phyloP scores from a whole-genome alignment of 2,888 invertebrate species.

The Pandemis corylana region DNA sequence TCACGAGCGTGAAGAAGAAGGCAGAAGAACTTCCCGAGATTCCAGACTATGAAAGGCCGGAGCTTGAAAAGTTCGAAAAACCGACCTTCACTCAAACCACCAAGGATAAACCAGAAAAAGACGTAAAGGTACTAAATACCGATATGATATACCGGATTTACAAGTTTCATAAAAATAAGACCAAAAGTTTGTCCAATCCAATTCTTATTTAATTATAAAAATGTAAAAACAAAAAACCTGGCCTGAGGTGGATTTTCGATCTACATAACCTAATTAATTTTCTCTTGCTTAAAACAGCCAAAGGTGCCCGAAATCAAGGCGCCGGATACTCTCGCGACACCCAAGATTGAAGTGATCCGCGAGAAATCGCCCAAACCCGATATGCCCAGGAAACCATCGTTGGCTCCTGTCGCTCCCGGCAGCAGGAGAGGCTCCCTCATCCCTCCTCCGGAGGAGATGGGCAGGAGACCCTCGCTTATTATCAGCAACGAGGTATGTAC shows the following conservation, averaged over 20 bases:
- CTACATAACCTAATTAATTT: too few species aligned
- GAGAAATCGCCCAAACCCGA: slow-evolving; percentile 90
- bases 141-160: too few species aligned
- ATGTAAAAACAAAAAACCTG: too few species aligned
- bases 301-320: slow-evolving; percentile 89
- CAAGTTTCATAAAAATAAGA: too few species aligned
- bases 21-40: slow-evolving; percentile 86
- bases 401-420: slow-evolving; percentile 85
- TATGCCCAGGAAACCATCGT: slow-evolving; percentile 89
- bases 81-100: slow-evolving; percentile 80
- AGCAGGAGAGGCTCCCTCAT: slow-evolving; percentile 92
- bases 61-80: slow-evolving; percentile 88
- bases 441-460: slow-evolving; percentile 94
- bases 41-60: slow-evolving; percentile 91
- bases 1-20: slow-evolving; percentile 80
- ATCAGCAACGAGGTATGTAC: slow-evolving; percentile 96
- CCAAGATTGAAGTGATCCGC: slow-evolving; percentile 94
- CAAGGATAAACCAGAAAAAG: slow-evolving; percentile 79
- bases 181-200: too few species aligned
- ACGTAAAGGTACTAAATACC: slow-evolving; percentile 50
- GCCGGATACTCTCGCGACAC: slow-evolving; percentile 86
- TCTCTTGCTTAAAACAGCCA: slow-evolving; percentile 54
- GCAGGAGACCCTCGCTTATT: slow-evolving; percentile 94
- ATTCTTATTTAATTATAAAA: too few species aligned
- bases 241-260: too few species aligned